These are phyloP conservation scores for Mythimna ferrago DNA, from an alignment of 2,888 invertebrate genomes.

Conservation along the genomic window DNA sequence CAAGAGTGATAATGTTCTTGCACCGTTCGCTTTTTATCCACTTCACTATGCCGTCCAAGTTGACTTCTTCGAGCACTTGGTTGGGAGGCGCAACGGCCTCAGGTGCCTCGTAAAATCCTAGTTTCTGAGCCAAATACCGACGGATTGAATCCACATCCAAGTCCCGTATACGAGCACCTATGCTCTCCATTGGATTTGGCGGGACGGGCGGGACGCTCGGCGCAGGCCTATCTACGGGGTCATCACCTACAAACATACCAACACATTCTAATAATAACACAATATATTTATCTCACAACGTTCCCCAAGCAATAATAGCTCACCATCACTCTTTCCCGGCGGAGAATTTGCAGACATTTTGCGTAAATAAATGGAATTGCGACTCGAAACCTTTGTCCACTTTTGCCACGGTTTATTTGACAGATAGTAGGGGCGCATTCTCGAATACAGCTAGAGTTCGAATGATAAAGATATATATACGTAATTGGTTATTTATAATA, in stretches of 20 bases:
- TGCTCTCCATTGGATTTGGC: conserved; percentile 81
- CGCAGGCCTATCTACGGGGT: conserved; percentile 71
- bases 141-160: conserved; percentile 92
- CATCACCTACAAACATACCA: conserved; percentile 76
- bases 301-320: conserved; percentile 55
- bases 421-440: conserved; percentile 81
- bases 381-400: conserved; percentile 83
- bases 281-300: conserved; percentile 28
- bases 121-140: conserved; percentile 92
- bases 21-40: conserved; percentile 95
- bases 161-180: conserved; percentile 82
- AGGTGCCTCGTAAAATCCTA: conserved; percentile 90
- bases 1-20: conserved; percentile 97
- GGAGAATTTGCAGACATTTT: conserved; percentile 88
- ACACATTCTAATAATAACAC: conserved; percentile 47
- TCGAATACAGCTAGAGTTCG: conserved; percentile 68
- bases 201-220: conserved; percentile 73
- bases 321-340: conserved; percentile 85
- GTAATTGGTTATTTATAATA: neutral
- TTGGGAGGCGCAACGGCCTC: conserved; percentile 77
- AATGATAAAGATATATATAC: conserved; percentile 6
- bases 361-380: conserved; percentile 80
- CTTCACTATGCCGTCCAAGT: conserved; percentile 94
- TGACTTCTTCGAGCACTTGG: conserved; percentile 92
- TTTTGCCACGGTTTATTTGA: conserved; percentile 82